Conservation (phyloP, 2,888 invertebrate genomes). For the Andrena fulva region DNA sequence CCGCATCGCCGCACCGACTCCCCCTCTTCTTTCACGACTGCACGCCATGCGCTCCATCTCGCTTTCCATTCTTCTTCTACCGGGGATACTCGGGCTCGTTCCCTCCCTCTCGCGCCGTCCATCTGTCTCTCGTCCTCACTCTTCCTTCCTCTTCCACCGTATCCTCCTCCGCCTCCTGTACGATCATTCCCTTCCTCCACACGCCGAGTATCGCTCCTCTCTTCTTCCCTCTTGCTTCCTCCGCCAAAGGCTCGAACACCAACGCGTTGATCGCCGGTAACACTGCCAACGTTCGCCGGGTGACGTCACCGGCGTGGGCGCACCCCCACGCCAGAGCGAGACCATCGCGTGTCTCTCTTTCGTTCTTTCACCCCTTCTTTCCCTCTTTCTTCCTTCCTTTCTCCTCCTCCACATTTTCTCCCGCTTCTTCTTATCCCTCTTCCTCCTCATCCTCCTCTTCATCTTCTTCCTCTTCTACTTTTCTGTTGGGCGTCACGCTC, state of each 20-base stretch:
- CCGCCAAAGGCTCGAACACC: constrained; percentile 62
- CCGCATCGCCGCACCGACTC: constrained; percentile 34
- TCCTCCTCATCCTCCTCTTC: constrained; percentile 30
- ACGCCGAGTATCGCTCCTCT: constrained; percentile 40
- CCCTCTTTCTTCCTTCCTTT: constrained; percentile 39
- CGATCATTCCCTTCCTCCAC: constrained; percentile 63
- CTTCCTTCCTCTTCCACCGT: constrained; percentile 41
- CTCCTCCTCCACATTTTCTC: constrained; percentile 34
- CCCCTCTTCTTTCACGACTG: constrained; percentile 22
- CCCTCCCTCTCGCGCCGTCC: neutral
- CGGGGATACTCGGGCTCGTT: constrained; percentile 35
- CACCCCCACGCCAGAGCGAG: constrained; percentile 80
- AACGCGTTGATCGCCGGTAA: constrained; percentile 75
- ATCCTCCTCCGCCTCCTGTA: constrained; percentile 35
- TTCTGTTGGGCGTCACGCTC: constrained; percentile 47
- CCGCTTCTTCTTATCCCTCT: constrained; percentile 19
- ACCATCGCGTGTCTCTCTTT: constrained; percentile 45
- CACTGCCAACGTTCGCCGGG: constrained; percentile 81
- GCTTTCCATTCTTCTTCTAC: constrained; percentile 39
- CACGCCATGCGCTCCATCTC: constrained; percentile 24
- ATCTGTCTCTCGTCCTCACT: constrained; percentile 10
- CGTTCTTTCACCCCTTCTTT: constrained; percentile 15
- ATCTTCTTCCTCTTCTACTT: constrained; percentile 38
- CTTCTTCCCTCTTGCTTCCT: constrained; percentile 37
- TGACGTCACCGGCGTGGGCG: constrained; percentile 84